These are phyloP conservation scores for Hydropsyche tenuis DNA, from an alignment of 1,140 invertebrate genomes.

Conservation along the genomic window DNA sequence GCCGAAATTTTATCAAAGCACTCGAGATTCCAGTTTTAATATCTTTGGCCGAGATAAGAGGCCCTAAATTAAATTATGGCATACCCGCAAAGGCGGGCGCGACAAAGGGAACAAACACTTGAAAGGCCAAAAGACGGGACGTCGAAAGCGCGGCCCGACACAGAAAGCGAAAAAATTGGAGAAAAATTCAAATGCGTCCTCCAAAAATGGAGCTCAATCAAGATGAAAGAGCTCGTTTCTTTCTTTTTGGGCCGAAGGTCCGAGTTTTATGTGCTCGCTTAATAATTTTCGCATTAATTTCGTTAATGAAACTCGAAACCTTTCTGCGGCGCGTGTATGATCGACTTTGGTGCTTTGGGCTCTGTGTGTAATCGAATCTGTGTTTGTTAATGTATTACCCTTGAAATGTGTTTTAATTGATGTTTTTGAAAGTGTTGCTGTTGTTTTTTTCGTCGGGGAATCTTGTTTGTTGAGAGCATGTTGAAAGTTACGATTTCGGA, in stretches of 20 bases:
- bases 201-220: background rate
- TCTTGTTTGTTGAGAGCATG: too few species aligned
- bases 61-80: conserved; percentile 20
- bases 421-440: too few species aligned
- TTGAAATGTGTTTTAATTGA: too few species aligned
- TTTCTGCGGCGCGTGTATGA: too few species aligned
- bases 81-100: conserved; percentile 2
- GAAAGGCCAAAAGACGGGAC: conserved; percentile 16
- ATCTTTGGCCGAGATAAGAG: conserved; percentile 25
- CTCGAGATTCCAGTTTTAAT: conserved; percentile 25
- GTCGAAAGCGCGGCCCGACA: background rate
- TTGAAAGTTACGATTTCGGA: too few species aligned
- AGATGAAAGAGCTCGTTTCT: background rate
- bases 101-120: conserved; percentile 22
- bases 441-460: too few species aligned
- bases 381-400: too few species aligned
- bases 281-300: too few species aligned
- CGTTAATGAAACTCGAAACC: too few species aligned
- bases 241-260: background rate
- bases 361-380: too few species aligned
- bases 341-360: too few species aligned
- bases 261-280: too few species aligned
- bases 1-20: conserved; percentile 26
- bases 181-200: conserved; percentile 1
- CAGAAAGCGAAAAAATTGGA: background rate